phyloP scores from a whole-genome alignment of 1,140 invertebrate genomes.

The Leptonema lineaticorne region DNA sequence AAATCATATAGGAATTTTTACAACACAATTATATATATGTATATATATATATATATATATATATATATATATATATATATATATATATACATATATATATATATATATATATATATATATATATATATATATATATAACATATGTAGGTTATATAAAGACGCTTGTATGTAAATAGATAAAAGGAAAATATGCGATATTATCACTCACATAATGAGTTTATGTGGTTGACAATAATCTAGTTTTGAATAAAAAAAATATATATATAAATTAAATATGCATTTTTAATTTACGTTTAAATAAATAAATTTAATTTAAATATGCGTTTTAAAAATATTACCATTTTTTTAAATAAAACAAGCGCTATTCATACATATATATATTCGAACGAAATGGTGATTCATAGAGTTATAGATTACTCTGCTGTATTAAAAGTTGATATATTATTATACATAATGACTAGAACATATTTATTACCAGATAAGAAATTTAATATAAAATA shows the following conservation, averaged over 20 bases:
- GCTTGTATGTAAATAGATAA: conserved; percentile 13
- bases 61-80: not conserved
- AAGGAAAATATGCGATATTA: conserved; percentile 17
- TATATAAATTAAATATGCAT: not conserved
- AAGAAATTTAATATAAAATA: no score
- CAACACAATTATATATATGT: not conserved
- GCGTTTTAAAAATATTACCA: no score
- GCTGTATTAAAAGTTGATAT: no score
- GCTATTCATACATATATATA: no score
- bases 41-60: not conserved
- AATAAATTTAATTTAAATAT: no score
- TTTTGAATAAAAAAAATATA: conserved; percentile 39
- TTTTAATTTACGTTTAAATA: no score
- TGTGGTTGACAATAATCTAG: conserved; percentile 41
- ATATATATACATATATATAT: not conserved
- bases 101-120: not conserved
- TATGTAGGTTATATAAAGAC: conserved; percentile 13
- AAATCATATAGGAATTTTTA: no score
- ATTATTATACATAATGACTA: no score
- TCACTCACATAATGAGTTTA: conserved; percentile 29
- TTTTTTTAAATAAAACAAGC: no score
- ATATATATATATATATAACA: not conserved
- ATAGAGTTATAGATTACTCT: no score
- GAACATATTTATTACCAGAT: no score
- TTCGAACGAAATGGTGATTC: no score